A percentile compares a stretch with the other conserved stretches of the same genome.
phyloP scores from a whole-genome alignment of 2,888 invertebrate species.

The Capitulum mitella region DNA sequence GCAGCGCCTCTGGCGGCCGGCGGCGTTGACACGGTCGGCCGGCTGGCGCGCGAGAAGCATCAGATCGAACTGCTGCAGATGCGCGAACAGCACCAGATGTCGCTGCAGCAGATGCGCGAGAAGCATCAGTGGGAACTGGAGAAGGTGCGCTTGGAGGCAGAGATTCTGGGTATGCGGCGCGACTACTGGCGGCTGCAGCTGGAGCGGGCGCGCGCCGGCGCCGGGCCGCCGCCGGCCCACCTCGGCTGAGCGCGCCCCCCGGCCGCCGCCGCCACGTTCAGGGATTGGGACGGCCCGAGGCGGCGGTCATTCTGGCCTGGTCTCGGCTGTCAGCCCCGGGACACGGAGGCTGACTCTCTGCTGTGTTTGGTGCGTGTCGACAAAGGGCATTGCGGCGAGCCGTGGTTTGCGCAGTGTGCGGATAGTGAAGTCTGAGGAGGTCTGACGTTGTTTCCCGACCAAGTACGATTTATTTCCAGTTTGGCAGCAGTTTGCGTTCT shows the following conservation, averaged over 20 bases:
- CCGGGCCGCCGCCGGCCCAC: neutral
- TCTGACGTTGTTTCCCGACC: neutral
- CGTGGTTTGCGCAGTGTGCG: too few relatives aligned
- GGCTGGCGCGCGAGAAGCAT: neutral
- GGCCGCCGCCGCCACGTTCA: too few relatives aligned
- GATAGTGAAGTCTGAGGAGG: too few relatives aligned
- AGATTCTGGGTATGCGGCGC: neutral
- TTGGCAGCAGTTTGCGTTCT: too few relatives aligned
- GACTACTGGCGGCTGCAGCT: constrained; percentile 8
- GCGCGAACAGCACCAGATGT: constrained; percentile 11
- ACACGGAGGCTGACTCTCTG: too few relatives aligned
- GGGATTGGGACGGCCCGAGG: too few relatives aligned
- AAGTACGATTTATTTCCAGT: neutral
- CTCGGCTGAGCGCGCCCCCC: neutral
- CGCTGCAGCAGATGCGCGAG: neutral
- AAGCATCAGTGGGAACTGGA: constrained; percentile 4
- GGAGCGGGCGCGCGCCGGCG: neutral
- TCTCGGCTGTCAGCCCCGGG: too few relatives aligned
- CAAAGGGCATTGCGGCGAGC: too few relatives aligned
- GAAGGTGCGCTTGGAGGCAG: neutral
- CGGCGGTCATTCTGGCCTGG: too few relatives aligned
- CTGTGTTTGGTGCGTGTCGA: too few relatives aligned
- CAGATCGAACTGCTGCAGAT: neutral
- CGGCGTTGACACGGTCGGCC: neutral
- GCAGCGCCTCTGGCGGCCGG: neutral